Evolutionary conservation across 2,888 invertebrate species (phyloP).

Genomic region (Dicranocentrus wangi): DNA sequence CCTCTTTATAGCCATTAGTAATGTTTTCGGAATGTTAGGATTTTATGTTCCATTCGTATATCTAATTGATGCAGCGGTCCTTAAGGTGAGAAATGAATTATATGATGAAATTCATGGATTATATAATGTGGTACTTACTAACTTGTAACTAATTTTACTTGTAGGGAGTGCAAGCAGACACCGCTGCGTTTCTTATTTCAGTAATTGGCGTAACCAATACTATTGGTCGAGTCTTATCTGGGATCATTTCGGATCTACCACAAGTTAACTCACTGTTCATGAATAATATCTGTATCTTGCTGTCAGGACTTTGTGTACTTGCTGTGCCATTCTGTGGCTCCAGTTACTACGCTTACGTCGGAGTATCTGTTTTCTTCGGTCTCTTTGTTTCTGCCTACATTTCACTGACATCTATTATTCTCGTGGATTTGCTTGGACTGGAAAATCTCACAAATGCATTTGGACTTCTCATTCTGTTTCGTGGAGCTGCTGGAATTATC

Average conservation of each 20-base stretch:
- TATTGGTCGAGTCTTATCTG: conserved; percentile 78
- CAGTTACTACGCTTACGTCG: conserved; percentile 84
- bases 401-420: conserved; percentile 96
- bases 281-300: conserved; percentile 92
- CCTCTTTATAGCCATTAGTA: conserved; percentile 92
- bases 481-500: conserved; percentile 93
- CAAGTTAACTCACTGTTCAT: conserved; percentile 90
- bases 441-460: conserved; percentile 98
- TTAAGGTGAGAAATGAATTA: conserved; percentile 78
- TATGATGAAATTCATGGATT: too few relatives aligned
- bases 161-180: conserved; percentile 82
- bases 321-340: conserved; percentile 86
- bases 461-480: conserved; percentile 94
- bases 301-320: conserved; percentile 90
- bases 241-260: conserved; percentile 76
- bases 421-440: conserved; percentile 95
- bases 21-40: conserved; percentile 97
- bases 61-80: conserved; percentile 86
- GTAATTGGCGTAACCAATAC: conserved; percentile 89
- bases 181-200: conserved; percentile 85
- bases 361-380: conserved; percentile 91
- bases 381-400: conserved; percentile 95
- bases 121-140: too few relatives aligned
- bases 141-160: conserved; percentile 66
- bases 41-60: conserved; percentile 97